Evolutionary conservation across 2,113 vertebrate species (phyloP).

Genomic region (Grallaria varia): DNA sequence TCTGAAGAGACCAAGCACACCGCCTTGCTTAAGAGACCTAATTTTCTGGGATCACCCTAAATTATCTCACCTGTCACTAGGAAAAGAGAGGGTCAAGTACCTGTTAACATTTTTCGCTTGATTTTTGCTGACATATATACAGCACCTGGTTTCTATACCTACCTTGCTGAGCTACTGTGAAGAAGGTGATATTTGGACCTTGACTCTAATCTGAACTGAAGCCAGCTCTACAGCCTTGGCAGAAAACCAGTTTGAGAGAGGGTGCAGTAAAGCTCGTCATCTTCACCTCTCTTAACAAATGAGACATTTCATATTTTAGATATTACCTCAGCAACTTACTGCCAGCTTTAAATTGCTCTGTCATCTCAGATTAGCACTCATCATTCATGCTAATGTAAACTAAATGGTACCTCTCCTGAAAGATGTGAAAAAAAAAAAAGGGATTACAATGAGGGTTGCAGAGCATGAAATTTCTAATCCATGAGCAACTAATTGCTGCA

Average conservation of each 20-base stretch:
- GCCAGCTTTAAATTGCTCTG: conserved; percentile 46
- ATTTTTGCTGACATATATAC: not conserved
- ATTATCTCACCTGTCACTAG: not conserved
- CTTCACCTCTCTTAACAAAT: not conserved
- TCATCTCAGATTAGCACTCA: conserved; percentile 39
- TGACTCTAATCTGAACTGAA: conserved; percentile 4
- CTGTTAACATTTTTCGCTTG: not conserved
- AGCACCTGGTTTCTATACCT: not conserved
- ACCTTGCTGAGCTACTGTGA: not conserved
- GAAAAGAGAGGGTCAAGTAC: not conserved
- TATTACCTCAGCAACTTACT: conserved; percentile 12
- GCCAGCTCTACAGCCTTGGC: not conserved
- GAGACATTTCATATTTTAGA: conserved; percentile 19
- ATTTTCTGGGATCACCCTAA: not conserved
- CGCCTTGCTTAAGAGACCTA: not conserved
- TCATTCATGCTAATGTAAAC: conserved; percentile 40
- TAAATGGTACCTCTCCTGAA: conserved; percentile 27
- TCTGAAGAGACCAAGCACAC: not conserved
- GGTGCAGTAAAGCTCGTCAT: not conserved
- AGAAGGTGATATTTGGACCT: not conserved
- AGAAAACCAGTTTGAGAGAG: not conserved
- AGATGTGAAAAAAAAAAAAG: conserved; percentile 4
- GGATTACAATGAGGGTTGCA: conserved; percentile 17
- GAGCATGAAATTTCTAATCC: not conserved
- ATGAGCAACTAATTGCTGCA: not conserved